phyloP scores from a whole-genome alignment of 2,113 vertebrate genomes.

The Phoxinus phoxinus region DNA sequence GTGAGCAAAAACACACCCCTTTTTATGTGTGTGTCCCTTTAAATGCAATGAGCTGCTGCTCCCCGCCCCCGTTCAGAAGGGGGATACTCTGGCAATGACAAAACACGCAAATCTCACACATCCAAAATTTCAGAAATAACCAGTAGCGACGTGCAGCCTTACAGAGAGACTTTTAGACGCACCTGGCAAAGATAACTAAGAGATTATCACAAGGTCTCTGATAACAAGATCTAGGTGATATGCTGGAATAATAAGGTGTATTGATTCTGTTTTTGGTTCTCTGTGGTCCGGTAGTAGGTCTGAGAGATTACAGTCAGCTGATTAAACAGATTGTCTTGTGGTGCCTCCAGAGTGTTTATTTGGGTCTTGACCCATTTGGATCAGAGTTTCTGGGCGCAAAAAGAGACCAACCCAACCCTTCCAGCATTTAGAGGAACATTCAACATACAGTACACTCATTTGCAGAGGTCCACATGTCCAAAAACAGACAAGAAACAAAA shows the following conservation, averaged over 20 bases:
- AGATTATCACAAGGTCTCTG: neutral
- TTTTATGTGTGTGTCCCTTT: too few species aligned
- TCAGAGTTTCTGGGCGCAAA: constrained; percentile 14
- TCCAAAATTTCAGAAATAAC: too few species aligned
- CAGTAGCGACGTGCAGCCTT: too few species aligned
- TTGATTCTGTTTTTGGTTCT: neutral
- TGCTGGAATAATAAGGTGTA: neutral
- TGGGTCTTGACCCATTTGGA: constrained; percentile 46
- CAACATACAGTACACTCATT: neutral
- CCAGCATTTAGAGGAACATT: neutral
- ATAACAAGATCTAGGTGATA: constrained; percentile 1
- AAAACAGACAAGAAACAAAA: neutral
- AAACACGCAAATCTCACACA: too few species aligned
- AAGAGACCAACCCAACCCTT: neutral
- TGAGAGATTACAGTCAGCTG: neutral
- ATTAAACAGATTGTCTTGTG: neutral
- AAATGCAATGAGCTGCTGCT: too few species aligned
- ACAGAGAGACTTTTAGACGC: too few species aligned
- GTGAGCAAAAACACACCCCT: too few species aligned
- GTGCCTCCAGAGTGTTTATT: constrained; percentile 4
- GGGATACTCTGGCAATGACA: too few species aligned
- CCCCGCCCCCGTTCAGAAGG: too few species aligned
- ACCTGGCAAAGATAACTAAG: neutral
- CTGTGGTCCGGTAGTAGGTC: neutral
- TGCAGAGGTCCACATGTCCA: neutral